phyloP scores from a whole-genome alignment of 2,113 vertebrate genomes.

The Lontra canadensis region DNA sequence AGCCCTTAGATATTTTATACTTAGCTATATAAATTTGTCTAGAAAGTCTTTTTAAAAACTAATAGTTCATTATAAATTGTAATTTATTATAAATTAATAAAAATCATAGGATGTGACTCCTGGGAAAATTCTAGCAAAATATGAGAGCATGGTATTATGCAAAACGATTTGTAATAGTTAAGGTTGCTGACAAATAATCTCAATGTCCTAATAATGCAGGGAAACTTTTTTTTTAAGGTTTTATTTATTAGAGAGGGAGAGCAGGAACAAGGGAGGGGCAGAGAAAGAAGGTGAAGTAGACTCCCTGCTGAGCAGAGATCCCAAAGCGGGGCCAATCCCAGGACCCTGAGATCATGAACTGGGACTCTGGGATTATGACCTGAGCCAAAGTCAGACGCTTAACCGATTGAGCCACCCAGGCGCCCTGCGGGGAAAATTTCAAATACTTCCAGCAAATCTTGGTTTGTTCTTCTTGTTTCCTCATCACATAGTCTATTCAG shows the following conservation, averaged over 20 bases:
- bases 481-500: background rate
- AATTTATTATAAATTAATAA: background rate
- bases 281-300: background rate
- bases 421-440: background rate
- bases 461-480: constrained; percentile 30
- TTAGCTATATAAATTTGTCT: background rate
- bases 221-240: background rate
- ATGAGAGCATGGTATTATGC: background rate
- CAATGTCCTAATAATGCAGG: background rate
- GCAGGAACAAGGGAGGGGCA: background rate
- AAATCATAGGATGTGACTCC: background rate
- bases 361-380: background rate
- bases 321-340: no score
- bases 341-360: background rate
- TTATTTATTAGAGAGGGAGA: background rate
- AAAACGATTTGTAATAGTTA: background rate
- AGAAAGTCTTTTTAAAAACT: background rate
- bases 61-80: background rate
- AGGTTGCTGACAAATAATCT: background rate
- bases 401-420: background rate
- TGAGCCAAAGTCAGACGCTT: background rate
- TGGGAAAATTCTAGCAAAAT: background rate
- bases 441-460: constrained; percentile 10
- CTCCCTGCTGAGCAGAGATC: background rate
- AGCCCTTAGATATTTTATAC: background rate